Evolutionary conservation across 2,113 vertebrate species (phyloP).

Genomic region (Fukomys damarensis): DNA sequence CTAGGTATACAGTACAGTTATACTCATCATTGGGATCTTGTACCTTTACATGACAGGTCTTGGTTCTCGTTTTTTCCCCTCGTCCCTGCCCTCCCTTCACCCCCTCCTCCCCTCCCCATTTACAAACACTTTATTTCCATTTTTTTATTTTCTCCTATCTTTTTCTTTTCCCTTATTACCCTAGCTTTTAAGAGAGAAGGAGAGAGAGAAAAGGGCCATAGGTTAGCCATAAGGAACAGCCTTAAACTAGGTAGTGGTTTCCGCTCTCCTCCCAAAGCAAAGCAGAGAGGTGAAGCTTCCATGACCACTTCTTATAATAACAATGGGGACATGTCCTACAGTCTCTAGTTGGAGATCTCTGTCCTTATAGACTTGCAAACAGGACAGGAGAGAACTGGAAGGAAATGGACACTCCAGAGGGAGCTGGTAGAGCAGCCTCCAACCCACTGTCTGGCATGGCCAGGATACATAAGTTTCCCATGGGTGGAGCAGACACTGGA

Average conservation of each 20-base stretch:
- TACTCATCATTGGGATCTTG: too few species aligned
- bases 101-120: too few species aligned
- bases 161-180: too few species aligned
- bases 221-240: not conserved
- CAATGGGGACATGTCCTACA: fast-evolving
- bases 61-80: too few species aligned
- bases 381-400: not conserved
- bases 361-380: not conserved
- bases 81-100: too few species aligned
- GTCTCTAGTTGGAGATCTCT: not conserved
- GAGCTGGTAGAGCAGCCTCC: not conserved
- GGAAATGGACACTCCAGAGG: not conserved
- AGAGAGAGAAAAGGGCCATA: too few species aligned
- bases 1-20: too few species aligned
- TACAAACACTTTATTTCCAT: too few species aligned
- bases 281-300: fast-evolving
- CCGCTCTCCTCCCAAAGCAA: not conserved
- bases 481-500: slow-evolving; percentile 4
- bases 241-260: not conserved
- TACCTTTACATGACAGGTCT: too few species aligned
- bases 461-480: slow-evolving; percentile 43
- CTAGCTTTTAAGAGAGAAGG: not conserved
- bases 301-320: not conserved
- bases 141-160: too few species aligned
- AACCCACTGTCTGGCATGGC: not conserved